Percentiles rank a stretch among this genome's conserved stretches.
phyloP scores from a whole-genome alignment of 2,888 invertebrate genomes.

The Thymelicus acteon region DNA sequence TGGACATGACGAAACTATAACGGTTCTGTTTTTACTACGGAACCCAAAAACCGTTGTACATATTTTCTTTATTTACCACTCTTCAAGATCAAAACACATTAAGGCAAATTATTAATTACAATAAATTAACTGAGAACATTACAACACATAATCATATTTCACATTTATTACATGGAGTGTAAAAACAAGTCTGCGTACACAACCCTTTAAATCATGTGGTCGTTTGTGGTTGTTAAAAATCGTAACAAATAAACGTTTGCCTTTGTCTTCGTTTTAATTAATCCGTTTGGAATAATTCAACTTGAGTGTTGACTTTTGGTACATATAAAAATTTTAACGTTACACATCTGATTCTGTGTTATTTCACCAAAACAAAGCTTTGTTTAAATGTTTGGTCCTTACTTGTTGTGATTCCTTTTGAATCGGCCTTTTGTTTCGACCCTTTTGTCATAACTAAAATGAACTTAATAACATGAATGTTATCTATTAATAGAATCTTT shows the following conservation, averaged over 20 bases:
- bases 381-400: slow-evolving; percentile 20
- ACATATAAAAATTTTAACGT: slow-evolving; percentile 29
- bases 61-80: too few species aligned
- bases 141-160: slow-evolving; percentile 11
- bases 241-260: slow-evolving; percentile 12
- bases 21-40: too few species aligned
- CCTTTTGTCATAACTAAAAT: slow-evolving; percentile 39
- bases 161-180: slow-evolving; percentile 8
- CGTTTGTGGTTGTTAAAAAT: slow-evolving; percentile 10
- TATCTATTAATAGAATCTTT: slow-evolving; percentile 45
- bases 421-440: slow-evolving; percentile 34
- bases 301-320: slow-evolving; percentile 24
- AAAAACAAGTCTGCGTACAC: background rate
- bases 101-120: background rate
- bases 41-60: too few species aligned
- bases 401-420: slow-evolving; percentile 25
- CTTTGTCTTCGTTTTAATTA: slow-evolving; percentile 28
- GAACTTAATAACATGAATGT: slow-evolving; percentile 41
- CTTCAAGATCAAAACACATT: background rate
- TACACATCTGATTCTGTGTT: slow-evolving; percentile 32
- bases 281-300: slow-evolving; percentile 36
- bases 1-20: too few species aligned
- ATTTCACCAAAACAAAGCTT: slow-evolving; percentile 27
- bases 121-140: slow-evolving; percentile 15
- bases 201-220: background rate